These are phyloP conservation scores for Calliphora vicina DNA, from an alignment of 1,140 invertebrate species.

Conservation along the genomic window DNA sequence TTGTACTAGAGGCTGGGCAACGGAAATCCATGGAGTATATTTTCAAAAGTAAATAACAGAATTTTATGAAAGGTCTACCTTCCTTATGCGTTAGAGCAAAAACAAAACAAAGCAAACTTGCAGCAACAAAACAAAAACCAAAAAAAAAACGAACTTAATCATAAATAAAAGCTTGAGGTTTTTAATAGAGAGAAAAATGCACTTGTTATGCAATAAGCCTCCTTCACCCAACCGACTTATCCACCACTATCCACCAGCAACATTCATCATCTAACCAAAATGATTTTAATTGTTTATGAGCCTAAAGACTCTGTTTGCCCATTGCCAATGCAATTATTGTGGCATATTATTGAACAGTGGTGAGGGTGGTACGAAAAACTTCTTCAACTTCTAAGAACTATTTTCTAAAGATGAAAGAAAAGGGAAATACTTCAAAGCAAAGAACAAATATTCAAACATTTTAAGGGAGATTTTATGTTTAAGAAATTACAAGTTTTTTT, in stretches of 20 bases:
- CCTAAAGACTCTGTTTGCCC: background rate
- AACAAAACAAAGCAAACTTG: background rate
- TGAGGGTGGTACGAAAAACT: background rate
- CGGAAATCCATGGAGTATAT: slow-evolving; percentile 12
- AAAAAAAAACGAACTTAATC: no score
- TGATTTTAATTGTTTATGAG: background rate
- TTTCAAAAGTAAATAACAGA: slow-evolving; percentile 9
- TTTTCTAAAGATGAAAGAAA: no score
- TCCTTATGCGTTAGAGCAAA: background rate
- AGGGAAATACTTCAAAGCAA: no score
- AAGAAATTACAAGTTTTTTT: no score
- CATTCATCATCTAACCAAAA: background rate
- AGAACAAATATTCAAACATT: no score
- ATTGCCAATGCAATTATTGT: background rate
- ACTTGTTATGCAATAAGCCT: slow-evolving; percentile 6
- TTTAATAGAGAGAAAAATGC: background rate
- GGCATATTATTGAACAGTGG: background rate
- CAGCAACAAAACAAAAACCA: background rate
- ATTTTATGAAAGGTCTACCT: background rate
- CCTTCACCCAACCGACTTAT: background rate
- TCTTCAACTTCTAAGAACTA: no score
- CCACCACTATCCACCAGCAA: background rate
- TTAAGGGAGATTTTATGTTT: no score
- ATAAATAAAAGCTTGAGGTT: background rate
- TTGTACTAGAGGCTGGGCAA: background rate